These are phyloP conservation scores for Trichonephila inaurata DNA, from an alignment of 1,140 invertebrate species.

Conservation along the genomic window DNA sequence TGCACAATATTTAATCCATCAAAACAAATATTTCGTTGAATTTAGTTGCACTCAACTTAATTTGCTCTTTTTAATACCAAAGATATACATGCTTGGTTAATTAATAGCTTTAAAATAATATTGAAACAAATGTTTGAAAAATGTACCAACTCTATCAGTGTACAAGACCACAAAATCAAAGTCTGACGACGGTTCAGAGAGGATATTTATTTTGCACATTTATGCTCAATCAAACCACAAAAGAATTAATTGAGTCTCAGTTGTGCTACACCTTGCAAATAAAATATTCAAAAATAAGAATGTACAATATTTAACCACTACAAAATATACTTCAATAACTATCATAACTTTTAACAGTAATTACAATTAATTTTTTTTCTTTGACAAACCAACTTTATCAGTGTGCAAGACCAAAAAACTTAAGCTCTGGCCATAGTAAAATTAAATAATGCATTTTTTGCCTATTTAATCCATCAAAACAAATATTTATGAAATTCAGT, in stretches of 20 bases:
- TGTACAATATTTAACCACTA: too few relatives aligned
- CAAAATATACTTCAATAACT: too few relatives aligned
- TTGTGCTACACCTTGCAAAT: too few relatives aligned
- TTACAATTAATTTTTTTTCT: not conserved
- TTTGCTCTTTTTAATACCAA: not conserved
- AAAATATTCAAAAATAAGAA: too few relatives aligned
- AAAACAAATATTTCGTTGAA: not conserved
- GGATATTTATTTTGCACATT: not conserved
- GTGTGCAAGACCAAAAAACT: constrained; percentile 43
- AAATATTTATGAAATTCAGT: not conserved
- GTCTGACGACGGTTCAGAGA: constrained; percentile 41
- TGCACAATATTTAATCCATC: constrained; percentile 28
- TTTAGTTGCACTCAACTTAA: too few relatives aligned
- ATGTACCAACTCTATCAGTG: constrained; percentile 45
- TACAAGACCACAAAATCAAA: constrained; percentile 45
- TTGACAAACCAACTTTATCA: constrained; percentile 22
- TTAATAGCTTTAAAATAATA: too few relatives aligned
- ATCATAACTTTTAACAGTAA: not conserved
- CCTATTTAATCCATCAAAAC: constrained; percentile 6
- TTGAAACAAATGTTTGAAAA: not conserved
- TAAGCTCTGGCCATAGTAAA: not conserved
- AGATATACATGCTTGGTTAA: too few relatives aligned
- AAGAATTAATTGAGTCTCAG: too few relatives aligned
- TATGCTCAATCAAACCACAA: not conserved
- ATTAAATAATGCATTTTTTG: not conserved